Conservation (phyloP, 2,888 invertebrate genomes). For the Eumacrocentrus americanus region DNA sequence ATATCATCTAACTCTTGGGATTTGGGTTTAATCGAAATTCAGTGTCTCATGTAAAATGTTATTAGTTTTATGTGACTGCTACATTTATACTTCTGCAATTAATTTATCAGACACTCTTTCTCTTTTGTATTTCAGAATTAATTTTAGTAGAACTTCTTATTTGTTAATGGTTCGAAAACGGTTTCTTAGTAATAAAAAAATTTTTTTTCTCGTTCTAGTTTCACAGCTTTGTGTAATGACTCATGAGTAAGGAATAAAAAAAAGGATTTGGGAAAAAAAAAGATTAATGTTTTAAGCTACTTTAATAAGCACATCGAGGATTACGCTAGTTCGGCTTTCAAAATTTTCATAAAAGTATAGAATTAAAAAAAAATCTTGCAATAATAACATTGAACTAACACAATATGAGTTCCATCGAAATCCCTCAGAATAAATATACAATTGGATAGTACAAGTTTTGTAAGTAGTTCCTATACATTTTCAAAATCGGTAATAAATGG, state of each 20-base stretch:
- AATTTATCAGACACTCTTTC: neutral
- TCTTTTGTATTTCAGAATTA: neutral
- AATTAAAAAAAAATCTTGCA: neutral
- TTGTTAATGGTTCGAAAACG: neutral
- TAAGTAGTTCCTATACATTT: neutral
- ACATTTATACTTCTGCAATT: neutral
- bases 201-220: neutral
- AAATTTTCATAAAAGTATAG: neutral
- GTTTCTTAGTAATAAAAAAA: neutral
- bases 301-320: neutral
- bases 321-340: neutral
- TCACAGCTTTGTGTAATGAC: neutral
- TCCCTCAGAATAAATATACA: no score
- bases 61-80: neutral
- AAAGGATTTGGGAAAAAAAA: neutral
- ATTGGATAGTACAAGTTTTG: constrained; percentile 5
- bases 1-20: neutral
- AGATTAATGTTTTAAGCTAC: neutral
- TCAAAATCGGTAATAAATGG: constrained; percentile 2
- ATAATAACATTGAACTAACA: neutral
- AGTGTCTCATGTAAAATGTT: neutral
- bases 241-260: neutral
- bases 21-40: neutral
- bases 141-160: neutral
- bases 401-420: neutral